Evolutionary conservation across 37 sponge, comb jelly and placozoan species (phyloP).

Genomic region (Agelas oroides): DNA sequence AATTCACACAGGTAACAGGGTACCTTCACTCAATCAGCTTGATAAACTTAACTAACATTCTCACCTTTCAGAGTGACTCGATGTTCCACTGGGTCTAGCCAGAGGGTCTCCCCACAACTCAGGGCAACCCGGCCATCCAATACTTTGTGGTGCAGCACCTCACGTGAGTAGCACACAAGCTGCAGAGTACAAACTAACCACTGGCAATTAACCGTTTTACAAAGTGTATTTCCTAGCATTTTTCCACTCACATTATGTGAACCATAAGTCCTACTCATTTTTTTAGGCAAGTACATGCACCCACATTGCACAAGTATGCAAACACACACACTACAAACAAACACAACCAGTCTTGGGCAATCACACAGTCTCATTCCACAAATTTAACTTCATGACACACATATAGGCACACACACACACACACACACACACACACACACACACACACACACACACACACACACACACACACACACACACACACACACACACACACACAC

Average conservation of each 20-base stretch:
- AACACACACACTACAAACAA: not conserved
- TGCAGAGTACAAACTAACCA: not conserved
- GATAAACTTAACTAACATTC: not conserved
- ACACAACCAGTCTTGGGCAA: too few relatives aligned
- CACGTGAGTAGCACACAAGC: conserved; percentile 30
- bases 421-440: too few relatives aligned
- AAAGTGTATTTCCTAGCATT: too few relatives aligned
- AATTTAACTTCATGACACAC: too few relatives aligned
- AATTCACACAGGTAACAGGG: not conserved
- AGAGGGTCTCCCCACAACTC: conserved; percentile 21
- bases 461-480: too few relatives aligned
- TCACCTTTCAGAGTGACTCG: conserved; percentile 19
- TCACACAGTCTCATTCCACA: too few relatives aligned
- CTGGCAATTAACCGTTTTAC: not conserved
- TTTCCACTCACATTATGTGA: too few relatives aligned
- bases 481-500: too few relatives aligned
- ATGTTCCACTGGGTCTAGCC: conserved; percentile 69
- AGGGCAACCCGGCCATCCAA: conserved; percentile 36
- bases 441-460: too few relatives aligned
- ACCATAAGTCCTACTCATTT: too few relatives aligned
- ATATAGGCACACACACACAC: too few relatives aligned
- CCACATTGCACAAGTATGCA: not conserved
- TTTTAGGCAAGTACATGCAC: not conserved
- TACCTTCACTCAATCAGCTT: not conserved
- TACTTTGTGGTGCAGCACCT: conserved; percentile 17